A percentile compares a stretch with the other conserved stretches of the same genome.
Evolutionary conservation across 2,113 vertebrate genomes (phyloP).

Genomic region (Hyperoodon ampullatus): DNA sequence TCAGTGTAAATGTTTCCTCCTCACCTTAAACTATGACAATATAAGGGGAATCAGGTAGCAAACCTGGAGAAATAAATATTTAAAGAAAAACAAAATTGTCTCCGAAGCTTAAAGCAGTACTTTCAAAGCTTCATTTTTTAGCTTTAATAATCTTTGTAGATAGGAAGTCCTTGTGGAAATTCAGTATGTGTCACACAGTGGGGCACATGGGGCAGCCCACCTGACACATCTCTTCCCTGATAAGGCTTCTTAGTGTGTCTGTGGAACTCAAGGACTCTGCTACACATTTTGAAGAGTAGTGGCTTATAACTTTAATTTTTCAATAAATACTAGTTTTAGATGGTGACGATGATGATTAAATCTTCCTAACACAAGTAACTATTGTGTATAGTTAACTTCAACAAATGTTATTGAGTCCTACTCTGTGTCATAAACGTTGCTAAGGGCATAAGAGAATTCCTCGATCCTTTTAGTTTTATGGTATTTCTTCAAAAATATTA

Average conservation of each 20-base stretch:
- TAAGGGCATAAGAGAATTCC: not conserved
- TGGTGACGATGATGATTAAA: not conserved
- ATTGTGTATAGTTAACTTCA: not conserved
- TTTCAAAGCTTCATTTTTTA: not conserved
- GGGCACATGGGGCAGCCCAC: fast-evolving
- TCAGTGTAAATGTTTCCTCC: not conserved
- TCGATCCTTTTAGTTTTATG: not conserved
- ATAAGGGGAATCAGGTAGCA: not conserved
- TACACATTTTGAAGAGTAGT: not conserved
- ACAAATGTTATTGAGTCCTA: not conserved
- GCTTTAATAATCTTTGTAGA: not conserved
- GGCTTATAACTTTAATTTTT: not conserved
- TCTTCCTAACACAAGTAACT: not conserved
- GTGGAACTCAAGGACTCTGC: not conserved
- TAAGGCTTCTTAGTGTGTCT: not conserved
- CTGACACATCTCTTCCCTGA: not conserved
- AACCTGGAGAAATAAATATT: not conserved
- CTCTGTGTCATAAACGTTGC: not conserved
- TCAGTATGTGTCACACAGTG: not conserved
- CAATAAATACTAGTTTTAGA: not conserved
- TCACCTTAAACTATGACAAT: not conserved
- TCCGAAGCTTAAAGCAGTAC: not conserved
- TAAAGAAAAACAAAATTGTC: not conserved
- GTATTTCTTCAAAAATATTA: not conserved
- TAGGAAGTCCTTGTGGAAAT: not conserved